phyloP scores from a whole-genome alignment of 1,140 invertebrate species.

The Armadillidium nasatum region DNA sequence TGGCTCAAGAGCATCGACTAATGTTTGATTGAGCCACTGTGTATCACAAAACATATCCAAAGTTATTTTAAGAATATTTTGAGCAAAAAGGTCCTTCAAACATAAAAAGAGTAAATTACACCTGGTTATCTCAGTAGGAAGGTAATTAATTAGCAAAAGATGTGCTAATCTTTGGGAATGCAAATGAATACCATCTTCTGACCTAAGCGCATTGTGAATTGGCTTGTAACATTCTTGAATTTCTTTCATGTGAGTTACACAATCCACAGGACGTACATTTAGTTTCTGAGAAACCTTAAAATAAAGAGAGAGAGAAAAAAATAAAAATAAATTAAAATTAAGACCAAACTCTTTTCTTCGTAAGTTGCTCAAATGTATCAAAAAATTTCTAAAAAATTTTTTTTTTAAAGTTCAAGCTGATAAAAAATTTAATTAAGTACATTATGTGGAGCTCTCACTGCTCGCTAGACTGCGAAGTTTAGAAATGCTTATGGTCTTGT shows the following conservation, averaged over 20 bases:
- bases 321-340: too few species aligned
- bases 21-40: neutral
- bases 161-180: neutral
- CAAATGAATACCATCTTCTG: neutral
- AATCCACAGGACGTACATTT: neutral
- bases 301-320: neutral
- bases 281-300: slow-evolving; percentile 5
- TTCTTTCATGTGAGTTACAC: neutral
- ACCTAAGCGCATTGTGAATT: neutral
- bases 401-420: too few species aligned
- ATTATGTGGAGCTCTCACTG: too few species aligned
- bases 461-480: too few species aligned
- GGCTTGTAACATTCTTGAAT: neutral
- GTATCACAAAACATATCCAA: neutral
- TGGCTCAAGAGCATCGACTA: neutral
- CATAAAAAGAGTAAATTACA: neutral
- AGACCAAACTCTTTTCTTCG: too few species aligned
- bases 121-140: neutral
- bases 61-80: neutral
- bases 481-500: too few species aligned
- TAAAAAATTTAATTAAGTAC: too few species aligned
- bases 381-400: too few species aligned
- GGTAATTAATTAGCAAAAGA: slow-evolving; percentile 7
- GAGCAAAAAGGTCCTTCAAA: neutral
- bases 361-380: too few species aligned